These are phyloP conservation scores for Tillus elongatus DNA, from an alignment of 2,888 invertebrate genomes.

Conservation along the genomic window DNA sequence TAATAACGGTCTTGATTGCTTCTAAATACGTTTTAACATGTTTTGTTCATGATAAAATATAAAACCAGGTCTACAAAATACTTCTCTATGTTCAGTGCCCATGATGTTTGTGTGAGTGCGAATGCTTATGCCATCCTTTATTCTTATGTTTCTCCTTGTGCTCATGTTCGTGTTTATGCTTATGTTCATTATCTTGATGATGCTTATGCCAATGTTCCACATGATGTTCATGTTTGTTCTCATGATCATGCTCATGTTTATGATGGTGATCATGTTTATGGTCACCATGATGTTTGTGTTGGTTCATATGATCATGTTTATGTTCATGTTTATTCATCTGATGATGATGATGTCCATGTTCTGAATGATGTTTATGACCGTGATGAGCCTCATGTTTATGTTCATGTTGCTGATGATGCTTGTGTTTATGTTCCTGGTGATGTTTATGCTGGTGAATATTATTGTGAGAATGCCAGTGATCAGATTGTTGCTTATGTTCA, in stretches of 20 bases:
- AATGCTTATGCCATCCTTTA: slow-evolving; percentile 28
- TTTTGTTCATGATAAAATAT: too few relatives aligned
- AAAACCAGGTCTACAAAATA: too few relatives aligned
- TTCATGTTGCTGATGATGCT: neutral
- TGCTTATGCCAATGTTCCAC: slow-evolving; percentile 16
- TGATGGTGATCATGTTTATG: too few relatives aligned
- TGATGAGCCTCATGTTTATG: slow-evolving; percentile 17
- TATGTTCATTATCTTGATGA: neutral
- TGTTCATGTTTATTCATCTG: slow-evolving; percentile 33
- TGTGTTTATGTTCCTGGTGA: slow-evolving; percentile 16
- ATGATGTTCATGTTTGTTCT: slow-evolving; percentile 14
- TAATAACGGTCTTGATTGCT: too few relatives aligned
- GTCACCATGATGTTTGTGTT: slow-evolving; percentile 25
- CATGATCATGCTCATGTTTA: slow-evolving; percentile 18
- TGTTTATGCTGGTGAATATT: slow-evolving; percentile 15
- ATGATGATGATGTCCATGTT: slow-evolving; percentile 32
- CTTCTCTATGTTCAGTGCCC: too few relatives aligned
- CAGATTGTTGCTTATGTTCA: neutral
- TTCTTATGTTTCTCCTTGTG: slow-evolving; percentile 29
- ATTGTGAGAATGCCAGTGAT: slow-evolving; percentile 20
- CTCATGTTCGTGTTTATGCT: slow-evolving; percentile 14
- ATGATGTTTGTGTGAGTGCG: slow-evolving; percentile 27
- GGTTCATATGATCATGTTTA: slow-evolving; percentile 28
- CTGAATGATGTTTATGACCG: slow-evolving; percentile 26
- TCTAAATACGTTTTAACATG: too few relatives aligned